Evolutionary conservation across 2,113 vertebrate species (phyloP), one percentile per base, ranked within the genome.

Genomic region (Albula glossodonta): DNA sequence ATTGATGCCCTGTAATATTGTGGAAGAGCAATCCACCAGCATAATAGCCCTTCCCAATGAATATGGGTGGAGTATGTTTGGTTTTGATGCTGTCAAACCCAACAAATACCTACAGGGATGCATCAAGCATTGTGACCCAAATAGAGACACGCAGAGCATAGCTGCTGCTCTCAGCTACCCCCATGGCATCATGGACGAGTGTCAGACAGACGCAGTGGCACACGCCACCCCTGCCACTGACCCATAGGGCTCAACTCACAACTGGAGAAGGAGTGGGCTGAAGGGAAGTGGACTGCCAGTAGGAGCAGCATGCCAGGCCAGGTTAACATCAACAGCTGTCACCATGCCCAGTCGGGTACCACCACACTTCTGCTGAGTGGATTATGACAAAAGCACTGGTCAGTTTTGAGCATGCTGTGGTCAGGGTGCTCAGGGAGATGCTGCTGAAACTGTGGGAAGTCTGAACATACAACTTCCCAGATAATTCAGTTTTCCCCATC

Each of bases 111-210:
- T 25, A n/a, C 22, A 31, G 70, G 70, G n/a, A 74, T 5, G n/a
- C 70, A 31, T 74, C 70, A 74, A 74, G 70, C n/a, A 31, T 74
- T 5, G 70, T 74, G 70, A 84, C 50, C 70, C 70, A 74, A 81
- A 81, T 51, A 81, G 51, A 52, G 80, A 81, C 51, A 17, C 22
- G 17, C 22, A 81, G 51, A 53, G n/a, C 22, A 22, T 12, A 13
- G 78, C 50, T 51, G 53, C 83, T 41, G 53, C 50, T 78, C 51
- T 7, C 49, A 84, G 15, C 60, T 25, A 48, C 9, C 66, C 66
- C 83, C 10, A 52, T 53, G 70, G 50, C 83, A 53, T 7, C 60
- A 11, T 25, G 48, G 50, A 48, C 11, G 66, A 53, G 11, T 41
- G 82, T 66, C 48, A 66, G 57, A 84, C 48, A 15, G 49, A 84